Base-by-base conservation (phyloP, 2,888 invertebrate species). In the Periphyllus acericola region DNA sequence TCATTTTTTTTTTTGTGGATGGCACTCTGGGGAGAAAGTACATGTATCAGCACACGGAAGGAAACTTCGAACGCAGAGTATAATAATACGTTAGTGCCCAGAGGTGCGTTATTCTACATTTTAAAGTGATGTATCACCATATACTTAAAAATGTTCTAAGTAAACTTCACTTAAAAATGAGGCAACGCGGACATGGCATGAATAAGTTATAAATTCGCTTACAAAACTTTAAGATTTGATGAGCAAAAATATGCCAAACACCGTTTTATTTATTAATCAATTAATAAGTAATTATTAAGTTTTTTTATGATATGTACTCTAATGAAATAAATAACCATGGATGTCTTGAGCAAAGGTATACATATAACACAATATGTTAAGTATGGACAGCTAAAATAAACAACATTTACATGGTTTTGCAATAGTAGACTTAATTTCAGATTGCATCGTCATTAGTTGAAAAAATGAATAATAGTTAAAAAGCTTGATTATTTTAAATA, bases 51-150 rank as follows among this genome's bases (percentile, higher is more conserved):
- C 32, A 21, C 52, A 17, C 29, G 0, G 21, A 55, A 25, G 25
- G 5, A 34, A 78, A 78, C 52, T 55, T 78, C 52, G 21, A 78
- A 78, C 78, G 11, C 32, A 6, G 52, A 32, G 32, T 25, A 32
- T 52, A 52, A 46, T 29, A 29, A 52, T 78, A 52, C 32, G 32
- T 78, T 78, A 52, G 21, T 21, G 25, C 32, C 29, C 32, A 21
- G 46, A n/a, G 78, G 32, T 78, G 32, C 19, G 25, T 55, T 32
- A 55, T 52, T 78, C 21, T 55, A 52, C 1, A 32, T 78, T 32
- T 78, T 55, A 32, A 32, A 25, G 78, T 78, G 29, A 55, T 78
- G 32, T 32, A 55, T 78, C 78, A 78, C 52, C 29, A 25, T 32
- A 78, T 29, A 29, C 46, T 29, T 19, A 29, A 46, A 76, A 76